Percentiles rank a stretch among this genome's conserved stretches.
These are phyloP conservation scores for Limenitis camilla DNA, from an alignment of 2,888 invertebrate genomes.

Conservation along the genomic window DNA sequence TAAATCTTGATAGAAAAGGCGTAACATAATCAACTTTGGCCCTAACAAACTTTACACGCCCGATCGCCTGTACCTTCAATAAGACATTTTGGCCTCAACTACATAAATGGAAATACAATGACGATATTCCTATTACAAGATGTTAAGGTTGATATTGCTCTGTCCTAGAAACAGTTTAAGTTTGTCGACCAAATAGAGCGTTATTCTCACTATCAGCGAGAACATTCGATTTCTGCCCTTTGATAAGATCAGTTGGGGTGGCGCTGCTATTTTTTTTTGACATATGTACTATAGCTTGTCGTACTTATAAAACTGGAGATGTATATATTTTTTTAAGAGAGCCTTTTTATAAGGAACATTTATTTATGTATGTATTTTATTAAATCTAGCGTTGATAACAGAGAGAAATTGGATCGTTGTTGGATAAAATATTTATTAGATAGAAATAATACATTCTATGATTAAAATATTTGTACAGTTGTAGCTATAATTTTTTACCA, in stretches of 20 bases:
- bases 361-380: no score
- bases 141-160: slow-evolving; percentile 14
- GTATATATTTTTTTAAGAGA: no score
- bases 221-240: slow-evolving; percentile 29
- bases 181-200: slow-evolving; percentile 26
- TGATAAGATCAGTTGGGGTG: slow-evolving; percentile 19
- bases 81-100: slow-evolving; percentile 13
- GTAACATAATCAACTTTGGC: slow-evolving; percentile 16
- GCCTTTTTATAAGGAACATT: no score
- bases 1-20: slow-evolving; percentile 16
- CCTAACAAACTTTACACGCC: slow-evolving; percentile 23
- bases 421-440: no score
- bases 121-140: background rate
- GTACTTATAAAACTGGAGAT: background rate
- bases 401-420: no score
- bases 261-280: slow-evolving; percentile 11
- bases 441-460: no score
- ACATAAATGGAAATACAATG: background rate
- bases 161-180: background rate
- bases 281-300: background rate
- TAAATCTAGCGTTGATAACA: no score
- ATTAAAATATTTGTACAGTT: no score
- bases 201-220: slow-evolving; percentile 29
- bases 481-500: no score
- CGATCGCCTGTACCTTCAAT: slow-evolving; percentile 20